phyloP scores from a whole-genome alignment of 2,113 vertebrate species.

The Sterrhoptilus dennistouni region DNA sequence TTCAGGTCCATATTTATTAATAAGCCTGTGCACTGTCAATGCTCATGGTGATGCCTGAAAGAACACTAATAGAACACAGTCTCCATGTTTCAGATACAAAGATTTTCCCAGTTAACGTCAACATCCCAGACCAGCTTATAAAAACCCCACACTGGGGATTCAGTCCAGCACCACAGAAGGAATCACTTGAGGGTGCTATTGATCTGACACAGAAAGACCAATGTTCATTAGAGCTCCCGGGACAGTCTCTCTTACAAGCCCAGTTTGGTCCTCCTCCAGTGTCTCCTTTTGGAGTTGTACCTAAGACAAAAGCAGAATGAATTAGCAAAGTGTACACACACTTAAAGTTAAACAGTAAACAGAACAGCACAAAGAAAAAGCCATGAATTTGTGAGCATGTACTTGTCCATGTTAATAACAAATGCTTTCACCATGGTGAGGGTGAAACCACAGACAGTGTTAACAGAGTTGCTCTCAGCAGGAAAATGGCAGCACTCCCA shows the following conservation, averaged over 20 bases:
- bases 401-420: constrained; percentile 73
- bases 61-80: constrained; percentile 42
- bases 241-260: constrained; percentile 82
- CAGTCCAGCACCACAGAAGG: not conserved
- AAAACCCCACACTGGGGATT: not conserved
- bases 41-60: not conserved
- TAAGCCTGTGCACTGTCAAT: not conserved
- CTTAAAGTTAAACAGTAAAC: not conserved
- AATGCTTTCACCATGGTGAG: constrained; percentile 18
- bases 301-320: constrained; percentile 66
- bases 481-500: not conserved
- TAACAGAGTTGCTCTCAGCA: not conserved
- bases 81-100: constrained; percentile 38
- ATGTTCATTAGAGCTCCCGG: not conserved
- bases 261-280: constrained; percentile 98
- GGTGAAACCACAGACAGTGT: not conserved
- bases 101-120: not conserved
- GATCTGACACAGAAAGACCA: constrained; percentile 13
- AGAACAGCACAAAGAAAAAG: not conserved
- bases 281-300: constrained; percentile 99
- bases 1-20: constrained; percentile 52
- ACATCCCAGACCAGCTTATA: not conserved
- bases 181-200: not conserved
- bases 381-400: not conserved
- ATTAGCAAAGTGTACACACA: not conserved